Percentiles rank a stretch among this genome's conserved stretches.
Conservation (phyloP, 2,113 vertebrate species). For the Eptesicus fuscus region DNA sequence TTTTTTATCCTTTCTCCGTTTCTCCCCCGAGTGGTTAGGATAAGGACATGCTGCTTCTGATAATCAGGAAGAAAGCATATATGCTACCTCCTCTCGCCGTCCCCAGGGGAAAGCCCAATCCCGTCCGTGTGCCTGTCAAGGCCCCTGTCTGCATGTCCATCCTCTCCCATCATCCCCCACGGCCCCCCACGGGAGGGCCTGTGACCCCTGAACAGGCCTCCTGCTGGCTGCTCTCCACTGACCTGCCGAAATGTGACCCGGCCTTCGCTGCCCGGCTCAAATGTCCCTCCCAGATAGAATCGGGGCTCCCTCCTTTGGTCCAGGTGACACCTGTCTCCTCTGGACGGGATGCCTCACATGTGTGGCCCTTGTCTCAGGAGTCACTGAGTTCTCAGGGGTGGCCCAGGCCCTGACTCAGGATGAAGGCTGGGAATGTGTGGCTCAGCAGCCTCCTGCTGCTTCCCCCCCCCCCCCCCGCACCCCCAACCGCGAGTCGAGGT, state of each 20-base stretch:
- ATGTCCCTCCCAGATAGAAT: neutral
- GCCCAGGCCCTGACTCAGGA: neutral
- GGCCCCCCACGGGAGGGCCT: no score
- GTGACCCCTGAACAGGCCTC: neutral
- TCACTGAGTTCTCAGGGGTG: neutral
- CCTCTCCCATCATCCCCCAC: accelerated
- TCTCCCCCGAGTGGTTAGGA: neutral
- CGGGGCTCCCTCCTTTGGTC: neutral
- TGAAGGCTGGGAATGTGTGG: accelerated
- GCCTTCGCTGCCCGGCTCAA: neutral
- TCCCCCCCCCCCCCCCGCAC: neutral
- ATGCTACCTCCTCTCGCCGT: accelerated
- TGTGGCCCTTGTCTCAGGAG: neutral
- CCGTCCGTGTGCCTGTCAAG: accelerated
- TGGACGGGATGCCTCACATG: neutral
- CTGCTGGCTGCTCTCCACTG: neutral
- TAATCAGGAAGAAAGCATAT: neutral
- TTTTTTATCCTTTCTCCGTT: neutral
- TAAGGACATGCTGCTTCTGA: neutral
- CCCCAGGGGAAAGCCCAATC: neutral
- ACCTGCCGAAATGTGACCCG: neutral
- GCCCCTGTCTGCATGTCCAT: no score
- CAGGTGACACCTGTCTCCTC: neutral
- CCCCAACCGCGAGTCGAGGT: accelerated
- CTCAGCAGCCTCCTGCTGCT: accelerated